Conservation (phyloP, 2,888 invertebrate species). For the Amiota communis region DNA sequence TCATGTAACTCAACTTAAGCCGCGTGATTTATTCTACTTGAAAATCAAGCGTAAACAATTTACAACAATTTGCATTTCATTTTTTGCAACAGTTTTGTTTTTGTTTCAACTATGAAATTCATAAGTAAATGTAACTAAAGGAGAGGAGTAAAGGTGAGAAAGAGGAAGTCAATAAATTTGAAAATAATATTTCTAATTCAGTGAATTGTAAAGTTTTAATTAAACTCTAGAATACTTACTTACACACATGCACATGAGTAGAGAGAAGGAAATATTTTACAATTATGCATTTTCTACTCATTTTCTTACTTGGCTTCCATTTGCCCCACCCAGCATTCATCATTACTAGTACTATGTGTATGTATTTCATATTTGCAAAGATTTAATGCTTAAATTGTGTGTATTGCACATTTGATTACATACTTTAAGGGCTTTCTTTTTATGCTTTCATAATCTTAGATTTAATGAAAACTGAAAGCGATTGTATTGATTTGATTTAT, state of each 20-base stretch:
- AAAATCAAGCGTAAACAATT: slow-evolving; percentile 19
- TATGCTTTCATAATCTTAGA: too few species aligned
- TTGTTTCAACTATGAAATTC: not conserved
- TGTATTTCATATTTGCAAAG: too few species aligned
- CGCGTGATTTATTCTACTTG: slow-evolving; percentile 25
- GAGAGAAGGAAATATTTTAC: too few species aligned
- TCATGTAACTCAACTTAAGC: not conserved
- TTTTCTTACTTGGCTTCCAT: too few species aligned
- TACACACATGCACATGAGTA: not conserved
- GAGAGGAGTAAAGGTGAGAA: not conserved
- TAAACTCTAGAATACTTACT: slow-evolving; percentile 11
- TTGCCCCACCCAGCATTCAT: too few species aligned
- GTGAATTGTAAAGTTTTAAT: slow-evolving; percentile 48
- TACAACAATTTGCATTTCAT: not conserved
- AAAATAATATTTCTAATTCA: slow-evolving; percentile 40
- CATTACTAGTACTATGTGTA: too few species aligned
- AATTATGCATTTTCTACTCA: too few species aligned
- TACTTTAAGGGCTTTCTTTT: too few species aligned
- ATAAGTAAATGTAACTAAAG: not conserved
- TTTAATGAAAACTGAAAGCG: not conserved
- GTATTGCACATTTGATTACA: too few species aligned
- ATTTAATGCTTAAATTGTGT: too few species aligned
- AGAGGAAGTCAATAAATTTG: slow-evolving; percentile 25
- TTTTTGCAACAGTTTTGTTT: not conserved
- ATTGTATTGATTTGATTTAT: not conserved